Base-by-base conservation (phyloP, 2,113 vertebrate species). In the Mustelus asterias region DNA sequence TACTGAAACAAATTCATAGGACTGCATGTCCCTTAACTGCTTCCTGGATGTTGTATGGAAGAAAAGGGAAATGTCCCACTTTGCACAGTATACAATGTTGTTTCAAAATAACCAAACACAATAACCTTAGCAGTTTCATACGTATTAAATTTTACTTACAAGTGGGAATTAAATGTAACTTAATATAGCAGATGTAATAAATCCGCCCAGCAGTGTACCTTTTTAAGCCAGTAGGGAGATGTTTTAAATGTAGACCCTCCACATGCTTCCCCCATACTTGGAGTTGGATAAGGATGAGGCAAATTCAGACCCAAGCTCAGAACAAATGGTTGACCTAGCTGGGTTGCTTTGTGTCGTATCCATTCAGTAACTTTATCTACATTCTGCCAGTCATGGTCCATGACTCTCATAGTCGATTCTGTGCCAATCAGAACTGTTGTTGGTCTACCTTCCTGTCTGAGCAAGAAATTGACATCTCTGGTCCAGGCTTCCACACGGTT, bases 401-500 rank as follows among this genome's bases (percentile, higher is more conserved):
- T 99, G 95, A 99, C 97, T 96, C 98, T 98, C n/a, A 97, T 89
- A 89, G 97, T 98, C 24, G 97, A 98, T 95, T 96, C 97, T 44
- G 98, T 97, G 14, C 98, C 98, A 94, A 97, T 97, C n/a, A 99
- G 98, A 13, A 98, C 97, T 8, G 97, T 97, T 96, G 97, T 97
- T 0, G 99, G 99, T 78, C 98, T 98, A 44, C 98, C 98, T 97
- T 99, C 99, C 97, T 99, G 99, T 37, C 98, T 97, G 96, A 99
- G 98, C 96, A 99, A 97, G 96, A 99, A 98, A 37, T 97, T 97
- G 96, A 99, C 98, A 92, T 99, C 98, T 96, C 99, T 98, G 72
- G 98, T 99, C 99, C 99, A 99, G 29, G 99, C 99, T 97, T 99
- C 99, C 88, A 99, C 98, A 11, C 99, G 98, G 96, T 99, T 99